These are phyloP conservation scores for Baryphthengus martii DNA, from an alignment of 2,113 vertebrate genomes.

Conservation along the genomic window DNA sequence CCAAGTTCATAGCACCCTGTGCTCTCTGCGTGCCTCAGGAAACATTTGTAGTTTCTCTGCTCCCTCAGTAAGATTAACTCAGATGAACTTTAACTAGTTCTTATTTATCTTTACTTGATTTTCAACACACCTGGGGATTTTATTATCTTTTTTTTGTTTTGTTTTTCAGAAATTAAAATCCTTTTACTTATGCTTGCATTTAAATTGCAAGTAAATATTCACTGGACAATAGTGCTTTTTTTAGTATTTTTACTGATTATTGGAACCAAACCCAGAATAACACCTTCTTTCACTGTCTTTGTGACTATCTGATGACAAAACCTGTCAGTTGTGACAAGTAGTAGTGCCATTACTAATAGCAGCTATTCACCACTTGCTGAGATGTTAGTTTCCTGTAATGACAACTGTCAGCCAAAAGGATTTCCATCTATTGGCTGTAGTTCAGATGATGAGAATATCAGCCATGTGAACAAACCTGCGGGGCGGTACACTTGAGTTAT, in stretches of 20 bases:
- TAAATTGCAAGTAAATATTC: not conserved
- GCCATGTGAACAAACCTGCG: not conserved
- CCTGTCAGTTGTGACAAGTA: not conserved
- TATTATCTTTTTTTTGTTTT: not conserved
- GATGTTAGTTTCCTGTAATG: not conserved
- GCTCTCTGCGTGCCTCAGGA: not conserved
- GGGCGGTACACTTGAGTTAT: not conserved
- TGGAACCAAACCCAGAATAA: not conserved
- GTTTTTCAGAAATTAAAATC: not conserved
- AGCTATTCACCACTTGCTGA: not conserved
- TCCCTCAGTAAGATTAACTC: not conserved
- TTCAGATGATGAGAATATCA: not conserved
- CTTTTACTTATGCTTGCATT: not conserved
- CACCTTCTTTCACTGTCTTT: not conserved
- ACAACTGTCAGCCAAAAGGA: not conserved
- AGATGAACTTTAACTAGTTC: not conserved
- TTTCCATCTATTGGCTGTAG: not conserved
- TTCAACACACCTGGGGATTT: not conserved
- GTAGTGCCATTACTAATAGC: not conserved
- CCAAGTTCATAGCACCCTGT: rapidly evolving
- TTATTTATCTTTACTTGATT: not conserved
- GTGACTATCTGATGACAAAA: not conserved
- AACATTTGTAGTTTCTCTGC: not conserved
- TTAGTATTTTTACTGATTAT: not conserved
- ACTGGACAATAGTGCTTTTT: not conserved